These are phyloP conservation scores for Sphaeridia pumilis DNA, from an alignment of 2,888 invertebrate species.

Conservation along the genomic window DNA sequence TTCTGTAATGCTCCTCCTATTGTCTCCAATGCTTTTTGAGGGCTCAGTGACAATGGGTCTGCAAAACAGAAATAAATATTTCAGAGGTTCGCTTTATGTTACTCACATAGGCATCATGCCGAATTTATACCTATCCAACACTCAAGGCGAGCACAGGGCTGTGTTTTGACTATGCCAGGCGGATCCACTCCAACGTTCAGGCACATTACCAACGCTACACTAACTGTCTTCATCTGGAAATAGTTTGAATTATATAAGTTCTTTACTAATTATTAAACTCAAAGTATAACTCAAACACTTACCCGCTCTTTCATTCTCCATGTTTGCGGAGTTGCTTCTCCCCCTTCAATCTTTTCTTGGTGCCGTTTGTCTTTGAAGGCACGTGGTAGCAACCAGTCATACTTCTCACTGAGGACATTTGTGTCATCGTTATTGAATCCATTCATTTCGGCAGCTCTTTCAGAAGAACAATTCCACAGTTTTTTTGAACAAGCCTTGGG, in stretches of 20 bases:
- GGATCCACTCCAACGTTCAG: conserved; percentile 99
- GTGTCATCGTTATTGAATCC: conserved; percentile 27
- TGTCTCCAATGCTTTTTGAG: conserved; percentile 80
- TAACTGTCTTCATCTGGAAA: conserved; percentile 93
- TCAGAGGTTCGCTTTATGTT: neutral
- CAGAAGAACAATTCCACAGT: too few relatives aligned
- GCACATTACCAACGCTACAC: conserved; percentile 93
- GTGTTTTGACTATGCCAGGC: conserved; percentile 93
- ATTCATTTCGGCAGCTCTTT: neutral
- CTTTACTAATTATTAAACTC: neutral
- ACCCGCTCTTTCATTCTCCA: conserved; percentile 92
- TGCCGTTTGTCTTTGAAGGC: conserved; percentile 64
- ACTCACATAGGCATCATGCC: neutral
- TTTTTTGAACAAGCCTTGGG: too few relatives aligned
- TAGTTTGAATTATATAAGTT: neutral
- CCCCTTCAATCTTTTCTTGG: conserved; percentile 57
- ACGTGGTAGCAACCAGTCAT: conserved; percentile 44
- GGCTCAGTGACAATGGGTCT: conserved; percentile 79
- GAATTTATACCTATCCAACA: conserved; percentile 81
- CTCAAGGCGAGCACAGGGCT: conserved; percentile 87
- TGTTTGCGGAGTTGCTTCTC: conserved; percentile 55
- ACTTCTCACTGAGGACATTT: conserved; percentile 27
- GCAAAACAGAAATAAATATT: conserved; percentile 27
- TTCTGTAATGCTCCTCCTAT: conserved; percentile 84
- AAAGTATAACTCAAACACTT: conserved; percentile 36